These are phyloP conservation scores for Capitulum mitella DNA, from an alignment of 2,888 invertebrate species.

Conservation along the genomic window DNA sequence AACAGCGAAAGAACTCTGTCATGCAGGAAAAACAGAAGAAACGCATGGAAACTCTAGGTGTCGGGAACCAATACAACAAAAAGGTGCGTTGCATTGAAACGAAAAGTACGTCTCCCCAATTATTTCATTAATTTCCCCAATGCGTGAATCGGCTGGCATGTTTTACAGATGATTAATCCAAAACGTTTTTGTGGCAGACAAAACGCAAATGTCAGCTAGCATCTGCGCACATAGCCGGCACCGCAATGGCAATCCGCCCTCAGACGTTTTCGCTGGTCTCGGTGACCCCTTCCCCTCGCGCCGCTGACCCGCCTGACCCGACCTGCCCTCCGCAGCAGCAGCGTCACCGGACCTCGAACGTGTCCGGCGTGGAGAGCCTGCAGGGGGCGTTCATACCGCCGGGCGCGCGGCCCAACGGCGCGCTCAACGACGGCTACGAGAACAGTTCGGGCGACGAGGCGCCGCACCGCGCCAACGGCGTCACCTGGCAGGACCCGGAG, in stretches of 20 bases:
- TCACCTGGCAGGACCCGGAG: slow-evolving; percentile 10
- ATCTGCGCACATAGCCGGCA: too few relatives aligned
- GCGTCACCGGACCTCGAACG: neutral
- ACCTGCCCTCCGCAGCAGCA: neutral
- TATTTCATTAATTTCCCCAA: neutral
- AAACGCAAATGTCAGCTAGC: too few relatives aligned
- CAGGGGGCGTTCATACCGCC: slow-evolving; percentile 7
- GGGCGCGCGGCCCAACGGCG: neutral
- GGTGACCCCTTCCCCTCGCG: neutral
- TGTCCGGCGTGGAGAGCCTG: slow-evolving; percentile 3
- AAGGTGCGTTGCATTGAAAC: neutral
- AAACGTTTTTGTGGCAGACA: too few relatives aligned
- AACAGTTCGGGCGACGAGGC: slow-evolving; percentile 2
- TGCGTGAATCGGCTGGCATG: too few relatives aligned
- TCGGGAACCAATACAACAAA: neutral
- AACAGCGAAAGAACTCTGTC: slow-evolving; percentile 77
- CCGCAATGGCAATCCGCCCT: too few relatives aligned
- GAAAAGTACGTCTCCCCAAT: neutral
- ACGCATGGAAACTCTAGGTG: slow-evolving; percentile 19
- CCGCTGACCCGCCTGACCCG: neutral
- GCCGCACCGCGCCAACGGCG: neutral
- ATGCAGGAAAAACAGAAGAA: slow-evolving; percentile 48
- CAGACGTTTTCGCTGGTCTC: neutral
- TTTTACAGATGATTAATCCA: too few relatives aligned
- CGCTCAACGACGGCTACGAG: slow-evolving; percentile 11